Percentiles rank a stretch among this genome's conserved stretches.
Evolutionary conservation across 2,888 invertebrate genomes (phyloP).

Genomic region (Vesta saturnalis): DNA sequence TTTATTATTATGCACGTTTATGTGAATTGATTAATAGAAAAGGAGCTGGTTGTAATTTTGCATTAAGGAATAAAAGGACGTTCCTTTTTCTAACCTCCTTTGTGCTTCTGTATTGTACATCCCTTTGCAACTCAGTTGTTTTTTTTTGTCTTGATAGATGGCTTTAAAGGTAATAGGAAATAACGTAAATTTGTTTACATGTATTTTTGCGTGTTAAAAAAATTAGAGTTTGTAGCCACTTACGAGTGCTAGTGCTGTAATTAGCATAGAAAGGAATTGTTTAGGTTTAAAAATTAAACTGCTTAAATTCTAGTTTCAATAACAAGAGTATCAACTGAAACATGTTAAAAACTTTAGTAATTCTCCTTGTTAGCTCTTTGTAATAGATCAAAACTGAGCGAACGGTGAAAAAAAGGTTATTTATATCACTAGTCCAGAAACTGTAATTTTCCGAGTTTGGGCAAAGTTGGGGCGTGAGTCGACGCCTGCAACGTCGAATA

Average conservation of each 20-base stretch:
- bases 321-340: too few relatives aligned
- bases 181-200: constrained; percentile 12
- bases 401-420: too few relatives aligned
- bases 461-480: too few relatives aligned
- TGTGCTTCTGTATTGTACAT: constrained; percentile 36
- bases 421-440: too few relatives aligned
- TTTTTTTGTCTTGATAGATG: constrained; percentile 17
- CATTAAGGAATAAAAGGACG: constrained; percentile 21
- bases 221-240: not conserved
- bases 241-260: not conserved
- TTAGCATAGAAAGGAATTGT: not conserved
- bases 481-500: too few relatives aligned
- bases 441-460: too few relatives aligned
- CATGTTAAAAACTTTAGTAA: too few relatives aligned
- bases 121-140: constrained; percentile 28
- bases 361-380: too few relatives aligned
- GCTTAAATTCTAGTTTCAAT: too few relatives aligned
- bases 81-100: constrained; percentile 28
- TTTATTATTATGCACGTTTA: constrained; percentile 19
- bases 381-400: too few relatives aligned
- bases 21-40: not conserved
- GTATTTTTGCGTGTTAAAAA: not conserved
- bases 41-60: too few relatives aligned
- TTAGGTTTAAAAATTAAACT: too few relatives aligned
- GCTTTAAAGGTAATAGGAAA: not conserved